Percentiles rank a stretch among this genome's conserved stretches.
Evolutionary conservation across 2,888 invertebrate genomes (phyloP).

Genomic region (Caenorhabditis macrosperma): DNA sequence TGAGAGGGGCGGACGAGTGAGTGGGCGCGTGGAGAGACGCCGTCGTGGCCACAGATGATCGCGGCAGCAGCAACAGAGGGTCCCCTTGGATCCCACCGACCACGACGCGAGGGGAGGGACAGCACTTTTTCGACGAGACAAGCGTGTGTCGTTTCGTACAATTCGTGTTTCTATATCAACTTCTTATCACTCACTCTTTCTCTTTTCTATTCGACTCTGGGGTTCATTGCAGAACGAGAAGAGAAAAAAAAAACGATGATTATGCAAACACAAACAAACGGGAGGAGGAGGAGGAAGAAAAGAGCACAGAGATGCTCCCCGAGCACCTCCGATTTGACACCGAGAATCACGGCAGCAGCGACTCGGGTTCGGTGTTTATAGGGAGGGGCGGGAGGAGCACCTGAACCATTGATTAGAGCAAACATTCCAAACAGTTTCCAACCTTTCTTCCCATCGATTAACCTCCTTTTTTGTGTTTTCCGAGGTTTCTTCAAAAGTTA

Average conservation of each 20-base stretch:
- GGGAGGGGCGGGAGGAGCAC: background rate
- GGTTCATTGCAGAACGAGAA: constrained; percentile 10
- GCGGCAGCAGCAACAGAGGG: background rate
- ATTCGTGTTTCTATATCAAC: background rate
- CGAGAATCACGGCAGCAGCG: constrained; percentile 44
- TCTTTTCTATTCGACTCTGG: constrained; percentile 84
- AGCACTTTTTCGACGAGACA: constrained; percentile 44
- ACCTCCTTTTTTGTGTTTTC: background rate
- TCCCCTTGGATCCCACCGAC: constrained; percentile 11
- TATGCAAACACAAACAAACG: constrained; percentile 49
- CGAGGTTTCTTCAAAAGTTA: too few relatives aligned
- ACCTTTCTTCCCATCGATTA: background rate
- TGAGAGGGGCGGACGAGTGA: constrained; percentile 23
- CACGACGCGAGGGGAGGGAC: constrained; percentile 3
- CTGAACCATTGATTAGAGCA: constrained; percentile 17
- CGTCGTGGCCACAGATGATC: constrained; percentile 45
- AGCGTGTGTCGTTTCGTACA: constrained; percentile 21
- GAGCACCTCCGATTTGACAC: constrained; percentile 41
- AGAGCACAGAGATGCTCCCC: constrained; percentile 9
- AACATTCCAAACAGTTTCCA: constrained; percentile 15
- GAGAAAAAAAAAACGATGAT: constrained; percentile 34
- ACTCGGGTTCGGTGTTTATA: constrained; percentile 11
- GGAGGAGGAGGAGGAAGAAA: constrained; percentile 1
- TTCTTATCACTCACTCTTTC: constrained; percentile 68
- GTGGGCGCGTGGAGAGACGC: background rate